Evolutionary conservation across 2,888 invertebrate genomes (phyloP).

Genomic region (Dendrolimus pini): DNA sequence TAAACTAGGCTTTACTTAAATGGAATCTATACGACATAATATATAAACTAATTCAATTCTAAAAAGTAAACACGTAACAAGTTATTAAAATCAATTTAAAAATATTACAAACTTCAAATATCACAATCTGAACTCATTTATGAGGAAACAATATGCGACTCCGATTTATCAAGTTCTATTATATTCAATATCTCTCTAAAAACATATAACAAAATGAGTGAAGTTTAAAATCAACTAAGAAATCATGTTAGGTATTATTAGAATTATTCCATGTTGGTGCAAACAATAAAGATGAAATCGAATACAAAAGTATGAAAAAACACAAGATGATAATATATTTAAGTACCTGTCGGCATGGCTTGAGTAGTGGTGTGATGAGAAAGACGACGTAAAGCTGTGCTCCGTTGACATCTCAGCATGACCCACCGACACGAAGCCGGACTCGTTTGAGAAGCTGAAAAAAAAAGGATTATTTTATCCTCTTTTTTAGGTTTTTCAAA

Average conservation of each 20-base stretch:
- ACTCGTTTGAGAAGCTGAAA: constrained; percentile 70
- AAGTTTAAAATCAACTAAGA: constrained; percentile 2
- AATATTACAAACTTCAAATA: too few species aligned
- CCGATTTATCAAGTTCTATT: not conserved
- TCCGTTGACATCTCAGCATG: constrained; percentile 65
- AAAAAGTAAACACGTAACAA: too few species aligned
- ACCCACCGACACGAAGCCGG: constrained; percentile 71
- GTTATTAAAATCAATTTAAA: too few species aligned
- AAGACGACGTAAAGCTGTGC: constrained; percentile 63
- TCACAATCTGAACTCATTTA: too few species aligned
- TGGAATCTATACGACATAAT: too few species aligned
- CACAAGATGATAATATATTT: constrained; percentile 11
- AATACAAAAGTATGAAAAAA: constrained; percentile 12
- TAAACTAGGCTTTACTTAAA: too few species aligned
- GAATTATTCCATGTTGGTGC: constrained; percentile 12
- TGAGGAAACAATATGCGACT: too few species aligned
- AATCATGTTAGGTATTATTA: constrained; percentile 12
- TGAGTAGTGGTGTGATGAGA: constrained; percentile 64
- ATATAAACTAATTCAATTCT: too few species aligned
- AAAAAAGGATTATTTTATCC: constrained; percentile 9
- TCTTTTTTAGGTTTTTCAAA: too few species aligned
- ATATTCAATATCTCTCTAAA: constrained; percentile 10
- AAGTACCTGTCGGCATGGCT: constrained; percentile 63
- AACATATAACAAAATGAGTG: constrained; percentile 10
- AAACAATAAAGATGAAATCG: constrained; percentile 16